Base-by-base conservation (phyloP, 2,797 vertebrate species). In the Tachyglossus aculeatus region DNA sequence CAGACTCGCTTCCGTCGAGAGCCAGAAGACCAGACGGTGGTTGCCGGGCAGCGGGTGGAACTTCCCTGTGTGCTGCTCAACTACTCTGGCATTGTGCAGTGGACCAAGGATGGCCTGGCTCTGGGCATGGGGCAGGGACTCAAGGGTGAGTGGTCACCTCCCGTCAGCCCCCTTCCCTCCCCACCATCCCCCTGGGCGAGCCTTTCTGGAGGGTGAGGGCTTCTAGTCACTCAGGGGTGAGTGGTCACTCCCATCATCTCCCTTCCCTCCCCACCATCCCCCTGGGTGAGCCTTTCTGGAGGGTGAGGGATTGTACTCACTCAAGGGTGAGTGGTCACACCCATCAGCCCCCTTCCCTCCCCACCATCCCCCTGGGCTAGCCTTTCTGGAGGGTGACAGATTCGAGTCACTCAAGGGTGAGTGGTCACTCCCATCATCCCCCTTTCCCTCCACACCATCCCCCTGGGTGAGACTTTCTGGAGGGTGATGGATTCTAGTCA, bases 51-150 rank as follows among this genome's bases (percentile, higher is more conserved):
- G 62, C 88, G 92, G 38, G 95, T 95, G 3, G 92, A 96, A 33
- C 88, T 98, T 38, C 94, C 95, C 81, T 98, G 97, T 5, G 93
- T 98, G 74, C 94, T 98, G 67, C 95, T 96, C 86, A 98, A 98
- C 86, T 98, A 98, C 89, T 96, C 94, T 0, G 97, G 97, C 41
- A 98, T 98, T 8, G 96, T 98, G 71, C 97, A 98, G 85, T 98
- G 97, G 97, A 98, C 97, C 90, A 98, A 98, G 84, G 97, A 98
- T 1, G 97, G 97, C 5, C 91, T 98, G 24, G 97, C 97, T 0
- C 94, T 98, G 43, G 97, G 97, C 14, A 92, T 97, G 74, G 96
- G 96, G 13, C 95, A 97, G 73, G 96, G 96, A 12, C 94, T 97
- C 53, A 92, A 95, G 93, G 96, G 97, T 98, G 68, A 74, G 81